phyloP scores from a whole-genome alignment of 2,113 vertebrate genomes.

The Willisornis vidua region DNA sequence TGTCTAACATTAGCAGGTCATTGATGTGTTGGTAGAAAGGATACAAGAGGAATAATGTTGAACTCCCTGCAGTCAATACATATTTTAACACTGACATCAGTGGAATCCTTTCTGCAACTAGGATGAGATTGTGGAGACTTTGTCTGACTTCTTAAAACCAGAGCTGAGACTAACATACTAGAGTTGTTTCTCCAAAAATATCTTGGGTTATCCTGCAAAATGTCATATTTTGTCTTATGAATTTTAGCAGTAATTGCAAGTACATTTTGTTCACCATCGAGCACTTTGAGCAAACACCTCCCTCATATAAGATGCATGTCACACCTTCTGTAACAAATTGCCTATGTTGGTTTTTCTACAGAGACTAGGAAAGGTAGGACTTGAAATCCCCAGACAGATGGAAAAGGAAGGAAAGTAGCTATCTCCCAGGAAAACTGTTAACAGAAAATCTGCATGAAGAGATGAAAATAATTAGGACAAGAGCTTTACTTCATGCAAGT shows the following conservation, averaged over 20 bases:
- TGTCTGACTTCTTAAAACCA: neutral
- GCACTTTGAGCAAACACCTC: neutral
- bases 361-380: neutral
- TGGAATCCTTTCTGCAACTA: neutral
- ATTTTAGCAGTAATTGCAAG: neutral
- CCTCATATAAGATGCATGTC: neutral
- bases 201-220: neutral
- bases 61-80: neutral
- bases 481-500: neutral
- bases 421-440: neutral
- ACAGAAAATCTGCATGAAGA: constrained; percentile 5
- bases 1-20: neutral
- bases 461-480: neutral
- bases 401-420: neutral
- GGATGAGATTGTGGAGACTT: neutral
- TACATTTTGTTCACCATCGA: neutral
- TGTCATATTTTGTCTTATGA: neutral
- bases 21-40: neutral
- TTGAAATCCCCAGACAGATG: neutral
- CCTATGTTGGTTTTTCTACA: neutral
- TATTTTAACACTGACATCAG: neutral
- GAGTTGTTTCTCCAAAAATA: neutral
- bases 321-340: neutral
- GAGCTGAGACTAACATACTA: neutral
- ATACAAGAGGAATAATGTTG: neutral